Evolutionary conservation across 1,140 invertebrate genomes (phyloP).

Genomic region (Drosophila grimshawi): DNA sequence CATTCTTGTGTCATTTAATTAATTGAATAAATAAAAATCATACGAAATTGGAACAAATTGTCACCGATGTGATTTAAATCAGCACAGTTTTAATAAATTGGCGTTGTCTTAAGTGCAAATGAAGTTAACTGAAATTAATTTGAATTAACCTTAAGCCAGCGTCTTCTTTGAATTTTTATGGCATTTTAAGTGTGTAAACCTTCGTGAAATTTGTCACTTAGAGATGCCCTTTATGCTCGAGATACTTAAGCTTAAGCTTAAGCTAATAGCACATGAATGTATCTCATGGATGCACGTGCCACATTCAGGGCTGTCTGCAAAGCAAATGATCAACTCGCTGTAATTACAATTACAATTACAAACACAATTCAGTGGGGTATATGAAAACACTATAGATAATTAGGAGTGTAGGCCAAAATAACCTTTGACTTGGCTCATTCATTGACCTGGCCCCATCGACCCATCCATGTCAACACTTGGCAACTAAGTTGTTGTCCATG

Average conservation of each 20-base stretch:
- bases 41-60: background rate
- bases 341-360: background rate
- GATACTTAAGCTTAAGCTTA: slow-evolving; percentile 1
- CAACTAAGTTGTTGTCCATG: slow-evolving; percentile 30
- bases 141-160: background rate
- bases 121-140: background rate
- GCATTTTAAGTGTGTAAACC: background rate
- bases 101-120: background rate
- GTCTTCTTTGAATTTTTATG: background rate
- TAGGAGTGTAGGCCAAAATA: slow-evolving; percentile 18
- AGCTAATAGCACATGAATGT: background rate
- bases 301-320: slow-evolving; percentile 11
- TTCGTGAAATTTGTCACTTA: slow-evolving; percentile 6
- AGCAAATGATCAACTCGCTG: background rate
- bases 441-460: slow-evolving; percentile 40
- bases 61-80: slow-evolving; percentile 2
- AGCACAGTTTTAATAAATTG: slow-evolving; percentile 4
- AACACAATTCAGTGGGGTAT: background rate
- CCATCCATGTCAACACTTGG: slow-evolving; percentile 55
- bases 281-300: slow-evolving; percentile 30
- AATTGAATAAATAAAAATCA: background rate
- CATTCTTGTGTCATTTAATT: background rate
- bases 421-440: slow-evolving; percentile 31
- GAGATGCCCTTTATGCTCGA: slow-evolving; percentile 5
- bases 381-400: slow-evolving; percentile 29